These are phyloP conservation scores for Lithophane semibrunnea DNA, from an alignment of 2,888 invertebrate species.

Conservation along the genomic window DNA sequence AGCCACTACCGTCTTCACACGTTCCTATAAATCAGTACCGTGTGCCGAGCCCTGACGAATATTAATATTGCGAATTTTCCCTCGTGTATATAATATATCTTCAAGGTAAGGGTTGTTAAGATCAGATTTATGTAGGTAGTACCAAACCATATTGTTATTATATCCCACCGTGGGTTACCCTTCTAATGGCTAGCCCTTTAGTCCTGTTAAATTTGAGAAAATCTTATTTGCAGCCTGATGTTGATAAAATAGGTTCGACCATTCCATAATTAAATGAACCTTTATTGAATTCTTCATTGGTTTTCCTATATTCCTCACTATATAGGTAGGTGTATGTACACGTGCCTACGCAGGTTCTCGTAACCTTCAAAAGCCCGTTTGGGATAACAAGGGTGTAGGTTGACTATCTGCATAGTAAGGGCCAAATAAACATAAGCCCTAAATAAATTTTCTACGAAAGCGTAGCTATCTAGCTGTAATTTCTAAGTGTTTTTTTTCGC, in stretches of 20 bases:
- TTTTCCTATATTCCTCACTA: neutral
- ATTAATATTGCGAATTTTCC: constrained; percentile 53
- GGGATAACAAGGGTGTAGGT: constrained; percentile 28
- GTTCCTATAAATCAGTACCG: constrained; percentile 56
- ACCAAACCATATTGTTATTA: constrained; percentile 9
- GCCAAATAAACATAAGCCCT: constrained; percentile 14
- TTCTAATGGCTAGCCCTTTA: constrained; percentile 4
- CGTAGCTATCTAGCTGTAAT: neutral
- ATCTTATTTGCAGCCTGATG: constrained; percentile 26
- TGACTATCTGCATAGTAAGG: neutral
- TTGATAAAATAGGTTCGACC: neutral
- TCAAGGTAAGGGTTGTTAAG: constrained; percentile 36
- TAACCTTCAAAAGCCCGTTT: constrained; percentile 39
- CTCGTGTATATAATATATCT: constrained; percentile 41
- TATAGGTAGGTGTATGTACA: neutral
- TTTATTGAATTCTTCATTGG: constrained; percentile 4
- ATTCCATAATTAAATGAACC: constrained; percentile 4
- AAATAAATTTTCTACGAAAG: constrained; percentile 23
- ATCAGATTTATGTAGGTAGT: constrained; percentile 36
- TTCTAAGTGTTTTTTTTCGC: neutral
- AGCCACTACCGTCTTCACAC: constrained; percentile 28
- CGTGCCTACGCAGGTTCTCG: neutral
- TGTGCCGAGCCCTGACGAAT: constrained; percentile 40
- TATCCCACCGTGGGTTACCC: constrained; percentile 3
- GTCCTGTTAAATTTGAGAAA: neutral